Base-by-base conservation (phyloP, 2,113 vertebrate genomes). In the Lycaon pictus region DNA sequence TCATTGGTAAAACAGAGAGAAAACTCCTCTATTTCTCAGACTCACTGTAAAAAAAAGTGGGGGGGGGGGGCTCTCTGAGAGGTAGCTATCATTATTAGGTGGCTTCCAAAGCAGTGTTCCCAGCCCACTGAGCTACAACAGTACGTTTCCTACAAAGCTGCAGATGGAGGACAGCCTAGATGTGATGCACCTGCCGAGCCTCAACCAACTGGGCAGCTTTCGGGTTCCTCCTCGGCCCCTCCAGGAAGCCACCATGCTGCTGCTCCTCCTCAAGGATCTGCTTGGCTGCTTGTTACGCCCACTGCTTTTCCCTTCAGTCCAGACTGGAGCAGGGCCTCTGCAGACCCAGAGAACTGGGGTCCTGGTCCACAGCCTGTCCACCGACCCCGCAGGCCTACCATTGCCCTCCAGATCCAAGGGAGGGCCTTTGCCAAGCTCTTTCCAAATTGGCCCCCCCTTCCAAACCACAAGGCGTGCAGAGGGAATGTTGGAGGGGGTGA, bases 151-250 rank as follows among this genome's bases (percentile, higher is more conserved):
- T 29, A 23, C 32, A 29, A 55, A 56, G 62, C 53, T n/a, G 7
- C 48, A 51, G 83, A 37, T 23, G 0, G 0, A 63, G 3, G 20
- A 3, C 6, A 0, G n/a, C 15, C 58, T 10, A 48, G 10, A 5
- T 11, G 29, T 11, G 71, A 8, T 2, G 10, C 13, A 1, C 17
- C 29, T 15, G 8, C 48, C 0, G 17, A 48, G 19, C 12, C 16
- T 32, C 4, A 7, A 37, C 20, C 23, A 35, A 35, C 58, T 20
- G 7, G 53, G 12, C n/a, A 8, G 11, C 35, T 15, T 27, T 13
- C 8, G 17, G 55, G 8, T 3, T 69, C 58, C 15, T 22, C 13
- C 60, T 56, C 8, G 2, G 86, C 29, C 9, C n/a, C 25, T 74
- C 35, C 43, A 53, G 63, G 51, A 23, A 60, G 25, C 32, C 2